Evolutionary conservation across 2,888 invertebrate species (phyloP), one percentile per base, ranked within the genome.

Genomic region (Pegoplata infirma): DNA sequence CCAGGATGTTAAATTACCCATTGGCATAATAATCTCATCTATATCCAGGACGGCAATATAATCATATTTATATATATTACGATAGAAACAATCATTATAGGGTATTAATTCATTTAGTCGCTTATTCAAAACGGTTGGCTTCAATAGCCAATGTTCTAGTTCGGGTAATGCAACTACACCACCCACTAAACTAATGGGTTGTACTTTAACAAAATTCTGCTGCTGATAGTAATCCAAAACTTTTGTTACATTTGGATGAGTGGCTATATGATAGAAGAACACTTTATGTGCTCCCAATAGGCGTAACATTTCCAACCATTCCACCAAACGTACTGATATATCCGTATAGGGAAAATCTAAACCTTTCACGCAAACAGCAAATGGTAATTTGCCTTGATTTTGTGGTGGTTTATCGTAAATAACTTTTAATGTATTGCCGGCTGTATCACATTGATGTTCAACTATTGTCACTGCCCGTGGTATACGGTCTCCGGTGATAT

Each of bases 51-150:
- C 90, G 14, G 95, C 95, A 63, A 97, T 93, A 90, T 95, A 96
- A 81, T 94, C 93, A 89, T 96, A 97, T 82, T 93, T 92, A 89
- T 96, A 95, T 91, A 97, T 92, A 88, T 97, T 94, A 86, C 95
- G 94, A 90, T 97, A 97, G 67, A 97, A 91, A 87, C 97, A 97
- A 89, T 97, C 97, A 89, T 97, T 97, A 91, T 97, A 97, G 5
- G 97, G 96, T 83, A 97, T 95, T 75, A 97, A 91, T 89, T 97
- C 97, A 90, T 97, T 96, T 87, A 97, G 95, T 21, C 97, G 91
- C 89, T 97, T 97, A 90, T 97, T 61, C 3, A 53, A 25, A 0
- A 16, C 12, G 16, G 44, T 59, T 2, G 7, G 12, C 23, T 61
- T 55, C 1, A 59, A 32, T 0, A 67, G 53, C 53, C 51, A 68